Conservation (phyloP, 2,797 vertebrate species). For the Labroides dimidiatus region DNA sequence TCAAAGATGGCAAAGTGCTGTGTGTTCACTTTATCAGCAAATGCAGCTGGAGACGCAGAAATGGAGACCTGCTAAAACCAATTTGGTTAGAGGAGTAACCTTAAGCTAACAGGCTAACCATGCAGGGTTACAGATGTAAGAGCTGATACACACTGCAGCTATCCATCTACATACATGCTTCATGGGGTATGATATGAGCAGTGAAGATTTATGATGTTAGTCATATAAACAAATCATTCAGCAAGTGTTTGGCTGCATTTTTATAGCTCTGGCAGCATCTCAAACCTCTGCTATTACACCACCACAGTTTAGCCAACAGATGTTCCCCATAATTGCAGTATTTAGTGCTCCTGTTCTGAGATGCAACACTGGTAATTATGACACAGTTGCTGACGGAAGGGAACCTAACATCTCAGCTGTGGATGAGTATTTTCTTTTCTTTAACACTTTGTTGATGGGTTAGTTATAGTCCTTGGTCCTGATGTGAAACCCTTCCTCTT, state of each 20-base stretch:
- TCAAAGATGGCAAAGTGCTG: too few relatives aligned
- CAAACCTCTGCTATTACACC: constrained; percentile 37
- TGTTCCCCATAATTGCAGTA: constrained; percentile 68
- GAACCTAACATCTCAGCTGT: constrained; percentile 27
- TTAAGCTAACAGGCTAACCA: background rate
- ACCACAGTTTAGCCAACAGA: constrained; percentile 62
- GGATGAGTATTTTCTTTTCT: constrained; percentile 4
- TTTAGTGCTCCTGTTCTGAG: constrained; percentile 64
- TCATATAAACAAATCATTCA: constrained; percentile 29
- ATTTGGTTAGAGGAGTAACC: background rate
- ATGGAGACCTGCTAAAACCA: background rate
- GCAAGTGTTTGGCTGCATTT: constrained; percentile 60
- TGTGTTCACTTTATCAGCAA: too few relatives aligned
- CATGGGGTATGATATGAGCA: background rate
- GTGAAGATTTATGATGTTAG: constrained; percentile 8
- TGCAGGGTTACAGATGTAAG: background rate
- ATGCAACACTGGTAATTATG: constrained; percentile 58
- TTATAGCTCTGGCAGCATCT: constrained; percentile 50
- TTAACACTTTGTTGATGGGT: constrained; percentile 27
- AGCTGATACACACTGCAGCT: background rate
- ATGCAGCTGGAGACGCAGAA: too few relatives aligned
- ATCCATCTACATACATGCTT: background rate
- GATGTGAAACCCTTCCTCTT: constrained; percentile 13
- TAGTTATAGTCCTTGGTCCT: background rate
- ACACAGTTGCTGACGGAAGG: constrained; percentile 49